phyloP scores from a whole-genome alignment of 2,888 invertebrate genomes.

The Odontothrips loti region DNA sequence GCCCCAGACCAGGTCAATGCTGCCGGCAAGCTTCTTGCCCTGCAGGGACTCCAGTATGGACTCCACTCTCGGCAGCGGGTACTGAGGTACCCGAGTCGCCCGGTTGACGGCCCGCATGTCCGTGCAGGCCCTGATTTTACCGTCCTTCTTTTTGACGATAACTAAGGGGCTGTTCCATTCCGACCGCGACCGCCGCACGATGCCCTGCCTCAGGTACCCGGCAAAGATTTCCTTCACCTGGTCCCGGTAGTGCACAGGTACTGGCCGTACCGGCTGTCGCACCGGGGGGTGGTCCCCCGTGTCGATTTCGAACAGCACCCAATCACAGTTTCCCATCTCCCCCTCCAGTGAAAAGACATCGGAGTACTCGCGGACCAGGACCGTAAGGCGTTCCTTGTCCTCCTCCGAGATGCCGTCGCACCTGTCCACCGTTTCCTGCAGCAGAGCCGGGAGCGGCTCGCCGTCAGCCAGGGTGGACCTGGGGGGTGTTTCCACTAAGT shows the following conservation, averaged over 20 bases:
- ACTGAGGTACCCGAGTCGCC: not conserved
- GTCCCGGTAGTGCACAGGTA: not conserved
- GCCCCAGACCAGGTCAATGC: not conserved
- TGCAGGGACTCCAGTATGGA: not conserved
- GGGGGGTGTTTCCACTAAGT: not conserved
- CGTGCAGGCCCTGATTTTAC: not conserved
- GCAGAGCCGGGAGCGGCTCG: not conserved
- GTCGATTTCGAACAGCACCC: not conserved
- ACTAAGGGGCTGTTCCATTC: not conserved
- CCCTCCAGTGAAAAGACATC: not conserved
- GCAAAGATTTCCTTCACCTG: not conserved
- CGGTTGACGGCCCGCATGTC: not conserved
- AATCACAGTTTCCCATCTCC: not conserved
- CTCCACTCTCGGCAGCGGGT: not conserved
- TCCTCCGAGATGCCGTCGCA: not conserved
- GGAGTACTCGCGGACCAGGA: not conserved
- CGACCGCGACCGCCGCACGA: not conserved
- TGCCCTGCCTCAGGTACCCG: not conserved
- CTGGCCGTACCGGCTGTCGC: not conserved
- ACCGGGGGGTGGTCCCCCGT: not conserved
- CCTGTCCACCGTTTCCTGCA: not conserved
- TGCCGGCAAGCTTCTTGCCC: slow-evolving; percentile 2
- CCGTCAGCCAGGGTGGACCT: not conserved
- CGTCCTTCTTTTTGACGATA: not conserved
- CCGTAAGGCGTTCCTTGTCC: not conserved